phyloP scores from a whole-genome alignment of 1,140 invertebrate species.

The Triops longicaudatus region DNA sequence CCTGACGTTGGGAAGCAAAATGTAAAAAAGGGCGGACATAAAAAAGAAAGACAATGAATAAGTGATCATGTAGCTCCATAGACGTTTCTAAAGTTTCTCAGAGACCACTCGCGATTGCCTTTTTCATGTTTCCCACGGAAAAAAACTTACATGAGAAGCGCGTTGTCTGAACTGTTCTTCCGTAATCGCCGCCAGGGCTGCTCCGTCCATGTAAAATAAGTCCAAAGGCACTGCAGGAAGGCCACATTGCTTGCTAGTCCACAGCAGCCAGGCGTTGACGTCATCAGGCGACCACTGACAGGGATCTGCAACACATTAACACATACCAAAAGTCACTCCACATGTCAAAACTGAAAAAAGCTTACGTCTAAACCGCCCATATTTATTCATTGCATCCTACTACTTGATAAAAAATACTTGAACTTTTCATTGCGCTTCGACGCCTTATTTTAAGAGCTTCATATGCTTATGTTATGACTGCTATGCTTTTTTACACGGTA shows the following conservation, averaged over 20 bases:
- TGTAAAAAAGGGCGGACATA: too few species aligned
- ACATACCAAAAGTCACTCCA: conserved; percentile 33
- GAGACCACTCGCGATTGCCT: too few species aligned
- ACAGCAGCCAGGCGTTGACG: conserved; percentile 76
- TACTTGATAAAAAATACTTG: conserved; percentile 6
- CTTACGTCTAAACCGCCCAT: conserved; percentile 26
- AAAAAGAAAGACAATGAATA: too few species aligned
- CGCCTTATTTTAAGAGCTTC: neutral
- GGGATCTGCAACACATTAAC: conserved; percentile 57
- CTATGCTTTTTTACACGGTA: neutral
- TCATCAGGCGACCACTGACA: conserved; percentile 69
- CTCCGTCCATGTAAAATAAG: conserved; percentile 70
- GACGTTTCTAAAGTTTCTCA: neutral
- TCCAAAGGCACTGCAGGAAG: conserved; percentile 57
- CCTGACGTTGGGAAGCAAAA: too few species aligned
- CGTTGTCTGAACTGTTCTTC: conserved; percentile 77
- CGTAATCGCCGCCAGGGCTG: conserved; percentile 59
- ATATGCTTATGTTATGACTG: neutral
- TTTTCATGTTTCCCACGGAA: neutral
- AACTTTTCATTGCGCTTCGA: neutral
- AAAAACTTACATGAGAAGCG: conserved; percentile 59
- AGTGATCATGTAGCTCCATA: too few species aligned
- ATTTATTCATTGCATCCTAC: conserved; percentile 23
- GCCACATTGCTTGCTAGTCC: conserved; percentile 67
- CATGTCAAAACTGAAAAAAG: conserved; percentile 23